Evolutionary conservation across 2,888 invertebrate genomes (phyloP), one percentile per base, ranked within the genome.

Genomic region (Achlya flavicornis): DNA sequence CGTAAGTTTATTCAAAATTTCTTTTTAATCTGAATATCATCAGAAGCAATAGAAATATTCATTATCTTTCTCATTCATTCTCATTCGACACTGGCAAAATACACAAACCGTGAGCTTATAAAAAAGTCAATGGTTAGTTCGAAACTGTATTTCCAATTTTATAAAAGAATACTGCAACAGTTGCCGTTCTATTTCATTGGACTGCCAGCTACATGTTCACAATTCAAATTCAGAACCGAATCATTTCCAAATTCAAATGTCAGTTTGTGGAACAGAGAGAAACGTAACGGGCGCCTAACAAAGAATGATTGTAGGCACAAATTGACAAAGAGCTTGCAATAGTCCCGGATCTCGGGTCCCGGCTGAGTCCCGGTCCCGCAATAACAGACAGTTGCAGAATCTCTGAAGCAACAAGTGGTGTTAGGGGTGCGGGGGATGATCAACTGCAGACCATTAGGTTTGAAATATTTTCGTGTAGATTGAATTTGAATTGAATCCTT

Each of bases 401-500:
- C 59, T 64, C 46, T n/a, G 46, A n/a, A 7, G 88, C 90, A 89
- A 90, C 90, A 90, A 84, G 90, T 90, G 65, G 90, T 90, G 65
- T 70, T 86, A 53, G 53, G 86, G 88, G 85, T 85, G 76, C 75
- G 75, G 71, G 86, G 86, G 83, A 80, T 68, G 80, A 71, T 78
- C 86, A 84, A 83, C 71, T 78, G 71, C 53, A 8, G 53, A 16
- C 19, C 19, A 8, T 19, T 6, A 53, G 53, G 53, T 53, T 53
- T n/a, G 10, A 16, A 19, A n/a, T n/a, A n/a, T n/a, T n/a, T n/a
- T n/a, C n/a, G n/a, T n/a, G n/a, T n/a, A n/a, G n/a, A n/a, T n/a
- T n/a, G 10, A n/a, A 16, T 48, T 48, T 48, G 1, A n/a, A 46
- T n/a, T 0, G 0, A 11, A 7, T 41, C 3, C 41, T 41, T 41